Conservation (phyloP, 2,113 vertebrate species). For the Cavia porcellus region DNA sequence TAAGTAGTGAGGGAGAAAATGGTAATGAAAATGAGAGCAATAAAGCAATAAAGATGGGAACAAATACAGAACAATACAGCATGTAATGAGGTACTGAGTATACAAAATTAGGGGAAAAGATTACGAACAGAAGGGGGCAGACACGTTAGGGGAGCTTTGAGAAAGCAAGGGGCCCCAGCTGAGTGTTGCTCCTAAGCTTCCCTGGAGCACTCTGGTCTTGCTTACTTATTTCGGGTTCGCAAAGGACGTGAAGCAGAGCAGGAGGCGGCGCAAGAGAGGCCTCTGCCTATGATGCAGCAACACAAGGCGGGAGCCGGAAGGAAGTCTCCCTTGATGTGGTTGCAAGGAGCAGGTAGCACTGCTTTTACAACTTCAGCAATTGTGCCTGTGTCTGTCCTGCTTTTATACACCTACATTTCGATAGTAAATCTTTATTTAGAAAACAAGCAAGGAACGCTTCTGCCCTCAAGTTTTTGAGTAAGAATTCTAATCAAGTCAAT, state of each 20-base stretch:
- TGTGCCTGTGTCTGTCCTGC: background rate
- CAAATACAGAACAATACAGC: background rate
- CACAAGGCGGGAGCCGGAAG: background rate
- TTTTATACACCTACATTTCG: slow-evolving; percentile 34
- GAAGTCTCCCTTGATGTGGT: background rate
- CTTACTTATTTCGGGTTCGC: background rate
- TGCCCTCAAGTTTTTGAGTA: background rate
- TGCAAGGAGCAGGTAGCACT: background rate
- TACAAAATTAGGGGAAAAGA: background rate
- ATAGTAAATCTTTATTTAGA: slow-evolving; percentile 46
- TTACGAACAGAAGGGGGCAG: background rate
- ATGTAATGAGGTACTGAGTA: background rate
- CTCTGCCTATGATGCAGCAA: background rate
- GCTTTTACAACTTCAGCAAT: background rate
- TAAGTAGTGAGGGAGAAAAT: background rate
- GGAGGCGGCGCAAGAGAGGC: background rate
- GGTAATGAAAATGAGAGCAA: background rate
- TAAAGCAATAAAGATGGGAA: background rate
- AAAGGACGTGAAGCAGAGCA: background rate
- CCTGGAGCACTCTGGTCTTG: background rate
- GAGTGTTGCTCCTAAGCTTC: background rate
- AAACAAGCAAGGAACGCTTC: slow-evolving; percentile 52
- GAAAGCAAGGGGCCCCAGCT: background rate
- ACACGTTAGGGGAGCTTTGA: background rate
- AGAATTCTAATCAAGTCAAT: slow-evolving; percentile 48